phyloP scores from a whole-genome alignment of 2,797 vertebrate species.

The Propithecus deckenii region DNA sequence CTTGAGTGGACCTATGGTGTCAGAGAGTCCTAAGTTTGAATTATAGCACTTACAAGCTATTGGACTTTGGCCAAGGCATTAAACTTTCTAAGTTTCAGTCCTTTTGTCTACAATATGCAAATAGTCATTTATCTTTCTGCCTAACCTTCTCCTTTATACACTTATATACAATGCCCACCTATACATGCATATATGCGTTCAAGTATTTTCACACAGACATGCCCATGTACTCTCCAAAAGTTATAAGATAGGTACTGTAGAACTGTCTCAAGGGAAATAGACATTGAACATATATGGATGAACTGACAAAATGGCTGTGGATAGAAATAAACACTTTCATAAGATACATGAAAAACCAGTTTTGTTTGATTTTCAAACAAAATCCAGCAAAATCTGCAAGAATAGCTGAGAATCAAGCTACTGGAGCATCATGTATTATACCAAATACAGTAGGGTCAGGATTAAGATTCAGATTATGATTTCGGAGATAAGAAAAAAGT shows the following conservation, averaged over 20 bases:
- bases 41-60: not conserved
- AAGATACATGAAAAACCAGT: conserved; percentile 1
- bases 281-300: not conserved
- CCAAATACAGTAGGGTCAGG: not conserved
- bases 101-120: not conserved
- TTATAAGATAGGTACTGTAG: not conserved
- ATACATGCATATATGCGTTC: not conserved
- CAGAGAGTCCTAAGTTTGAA: not conserved
- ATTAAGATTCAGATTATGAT: not conserved
- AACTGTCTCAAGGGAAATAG: not conserved
- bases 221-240: not conserved
- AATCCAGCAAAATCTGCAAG: not conserved
- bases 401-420: not conserved
- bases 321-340: not conserved
- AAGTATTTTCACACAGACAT: not conserved
- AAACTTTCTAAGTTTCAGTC: not conserved
- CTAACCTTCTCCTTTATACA: not conserved
- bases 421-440: not conserved
- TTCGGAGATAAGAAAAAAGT: not conserved
- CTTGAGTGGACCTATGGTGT: not conserved
- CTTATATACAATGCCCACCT: not conserved
- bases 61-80: not conserved
- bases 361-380: not conserved
- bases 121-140: not conserved
- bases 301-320: not conserved